Evolutionary conservation across 37 sponge, comb jelly and placozoan genomes (phyloP), one percentile per base, ranked within the genome.

Genomic region (Ephydatia muelleri): DNA sequence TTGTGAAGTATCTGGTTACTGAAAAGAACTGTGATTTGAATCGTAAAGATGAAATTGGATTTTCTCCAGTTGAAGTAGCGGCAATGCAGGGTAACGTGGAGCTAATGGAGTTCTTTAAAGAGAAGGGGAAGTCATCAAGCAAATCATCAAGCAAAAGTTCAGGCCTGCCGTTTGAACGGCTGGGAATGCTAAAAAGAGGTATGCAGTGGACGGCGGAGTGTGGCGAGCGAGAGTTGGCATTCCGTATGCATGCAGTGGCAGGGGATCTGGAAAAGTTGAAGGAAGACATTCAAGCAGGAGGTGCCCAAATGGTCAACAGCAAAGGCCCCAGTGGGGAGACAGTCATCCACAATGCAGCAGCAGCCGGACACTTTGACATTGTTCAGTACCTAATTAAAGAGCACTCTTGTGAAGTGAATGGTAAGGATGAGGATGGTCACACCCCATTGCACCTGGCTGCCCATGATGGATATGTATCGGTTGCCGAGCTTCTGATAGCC

Each of bases 51-150:
- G 40, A 78, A 0, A 38, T 36, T 1, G 88, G 82, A 5, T 49
- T 76, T 70, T 83, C 94, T 13, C 86, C 88, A 47, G 14, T 87
- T 22, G 86, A 96, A 48, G 23, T 85, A 0, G 94, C 94, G 0
- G 85, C 84, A 49, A 68, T 86, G 32, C 88, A 84, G 21, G 87
- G 87, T 6, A 33, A 81, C 9, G n/a, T 40, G 21, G 89, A 82
- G 29, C 73, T 79, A 27, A 79, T 83, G 25, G 79, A 83, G 40
- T 69, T 85, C 29, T 82, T 87, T 0, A 74, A 67, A 33, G 36
- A 68, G 38, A 25, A 43, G 26, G 49, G 31, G 13, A 25, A 43
- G 38, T 77, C 78, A 12, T 36, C 76, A n/a, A 34, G 38, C 37
- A 43, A 36, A 11, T 43, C 37, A 14, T 30, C 78, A 3, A 43